Conservation (phyloP, 2,888 invertebrate species). For the Sepiola atlantica region DNA sequence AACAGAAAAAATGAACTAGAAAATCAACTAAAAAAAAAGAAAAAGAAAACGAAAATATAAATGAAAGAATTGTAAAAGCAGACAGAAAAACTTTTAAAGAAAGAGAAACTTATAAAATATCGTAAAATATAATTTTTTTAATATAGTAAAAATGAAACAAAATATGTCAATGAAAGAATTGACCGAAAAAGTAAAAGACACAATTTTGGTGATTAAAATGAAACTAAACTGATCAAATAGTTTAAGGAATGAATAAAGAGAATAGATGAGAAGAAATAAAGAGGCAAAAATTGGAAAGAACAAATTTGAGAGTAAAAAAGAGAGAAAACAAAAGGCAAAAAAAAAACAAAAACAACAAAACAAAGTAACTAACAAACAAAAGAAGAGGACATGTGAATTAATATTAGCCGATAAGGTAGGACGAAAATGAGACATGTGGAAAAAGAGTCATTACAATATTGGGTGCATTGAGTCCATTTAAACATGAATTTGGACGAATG, state of each 20-base stretch:
- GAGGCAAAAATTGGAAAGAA: not conserved
- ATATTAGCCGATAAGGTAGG: not conserved
- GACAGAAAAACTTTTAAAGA: no score
- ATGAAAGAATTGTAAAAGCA: no score
- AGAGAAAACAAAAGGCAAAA: not conserved
- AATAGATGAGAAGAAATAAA: not conserved
- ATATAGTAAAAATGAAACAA: no score
- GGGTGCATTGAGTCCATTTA: not conserved
- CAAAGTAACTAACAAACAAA: not conserved
- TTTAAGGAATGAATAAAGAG: not conserved
- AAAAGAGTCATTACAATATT: not conserved
- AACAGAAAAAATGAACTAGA: no score
- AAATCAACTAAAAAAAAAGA: no score
- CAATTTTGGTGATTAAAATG: no score
- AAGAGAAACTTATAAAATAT: no score
- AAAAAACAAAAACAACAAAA: not conserved
- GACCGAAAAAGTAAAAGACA: no score
- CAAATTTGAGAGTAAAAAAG: not conserved
- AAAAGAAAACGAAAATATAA: no score
- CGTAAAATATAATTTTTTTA: no score
- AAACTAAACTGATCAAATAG: not conserved
- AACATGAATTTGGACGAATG: slow-evolving; percentile 8
- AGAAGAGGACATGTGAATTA: not conserved
- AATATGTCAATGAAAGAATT: no score
- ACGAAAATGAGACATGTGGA: not conserved